These are phyloP conservation scores for Carposina sasakii DNA, from an alignment of 1,140 invertebrate species.

Conservation along the genomic window DNA sequence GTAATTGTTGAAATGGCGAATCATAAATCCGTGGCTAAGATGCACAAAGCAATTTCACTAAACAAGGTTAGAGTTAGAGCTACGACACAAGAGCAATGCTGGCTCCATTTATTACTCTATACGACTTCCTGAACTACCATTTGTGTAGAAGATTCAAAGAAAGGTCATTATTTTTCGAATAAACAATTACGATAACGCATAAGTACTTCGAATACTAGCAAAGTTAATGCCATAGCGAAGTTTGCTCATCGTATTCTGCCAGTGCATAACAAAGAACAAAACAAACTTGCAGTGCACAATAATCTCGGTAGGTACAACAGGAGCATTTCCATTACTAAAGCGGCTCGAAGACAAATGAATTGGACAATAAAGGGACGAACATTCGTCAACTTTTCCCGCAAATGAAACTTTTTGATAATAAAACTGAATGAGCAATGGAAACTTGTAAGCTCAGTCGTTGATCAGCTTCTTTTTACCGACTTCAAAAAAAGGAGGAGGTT, in stretches of 20 bases:
- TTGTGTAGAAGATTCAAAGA: no score
- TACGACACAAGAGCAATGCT: no score
- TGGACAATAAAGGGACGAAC: conserved; percentile 55
- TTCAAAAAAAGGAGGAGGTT: conserved; percentile 17
- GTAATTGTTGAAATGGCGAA: no score
- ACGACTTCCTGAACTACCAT: no score
- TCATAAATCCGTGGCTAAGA: no score
- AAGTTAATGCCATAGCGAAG: conserved; percentile 35
- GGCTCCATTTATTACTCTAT: no score
- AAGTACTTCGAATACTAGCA: no score
- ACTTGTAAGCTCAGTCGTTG: conserved; percentile 49
- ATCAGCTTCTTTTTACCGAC: conserved; percentile 31
- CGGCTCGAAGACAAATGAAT: conserved; percentile 56
- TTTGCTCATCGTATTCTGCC: conserved; percentile 44
- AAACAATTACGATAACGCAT: no score
- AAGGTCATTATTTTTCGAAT: no score
- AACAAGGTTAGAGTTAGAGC: no score
- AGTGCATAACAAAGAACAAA: conserved; percentile 41
- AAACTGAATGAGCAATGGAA: conserved; percentile 44
- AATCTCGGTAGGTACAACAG: conserved; percentile 48
- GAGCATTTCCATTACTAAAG: conserved; percentile 54
- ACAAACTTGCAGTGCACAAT: conserved; percentile 57
- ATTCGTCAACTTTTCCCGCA: conserved; percentile 57
- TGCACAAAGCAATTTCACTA: no score
- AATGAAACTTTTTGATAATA: conserved; percentile 62